Conservation (phyloP, 2,888 invertebrate species). For the Cheilosia vernalis region DNA sequence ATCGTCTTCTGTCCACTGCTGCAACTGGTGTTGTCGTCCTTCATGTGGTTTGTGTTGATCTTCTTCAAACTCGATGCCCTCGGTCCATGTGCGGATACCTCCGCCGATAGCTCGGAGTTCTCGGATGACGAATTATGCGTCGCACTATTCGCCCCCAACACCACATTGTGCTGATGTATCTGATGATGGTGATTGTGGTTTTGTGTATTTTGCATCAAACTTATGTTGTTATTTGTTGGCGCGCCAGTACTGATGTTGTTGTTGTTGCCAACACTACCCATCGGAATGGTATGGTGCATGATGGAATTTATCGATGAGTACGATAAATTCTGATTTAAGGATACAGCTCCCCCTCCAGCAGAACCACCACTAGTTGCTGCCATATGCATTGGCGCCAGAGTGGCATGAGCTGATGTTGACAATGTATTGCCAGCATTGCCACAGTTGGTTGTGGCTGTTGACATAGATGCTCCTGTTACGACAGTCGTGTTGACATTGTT, state of each 20-base stretch:
- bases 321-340: constrained; percentile 67
- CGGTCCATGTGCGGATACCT: constrained; percentile 73
- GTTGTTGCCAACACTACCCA: constrained; percentile 42
- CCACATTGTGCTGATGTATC: constrained; percentile 64
- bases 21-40: constrained; percentile 76
- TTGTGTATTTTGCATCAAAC: constrained; percentile 42
- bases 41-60: constrained; percentile 76
- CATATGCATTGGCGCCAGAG: constrained; percentile 43
- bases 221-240: constrained; percentile 52
- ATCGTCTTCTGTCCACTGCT: constrained; percentile 81
- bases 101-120: constrained; percentile 82
- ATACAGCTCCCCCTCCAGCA: constrained; percentile 39
- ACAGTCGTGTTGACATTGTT: constrained; percentile 79
- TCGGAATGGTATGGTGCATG: constrained; percentile 51
- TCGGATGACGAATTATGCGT: constrained; percentile 82
- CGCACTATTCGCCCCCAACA: constrained; percentile 73
- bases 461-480: constrained; percentile 59
- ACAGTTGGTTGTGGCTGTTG: constrained; percentile 58
- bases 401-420: constrained; percentile 54
- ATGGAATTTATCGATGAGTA: constrained; percentile 71
- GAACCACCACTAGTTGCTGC: constrained; percentile 44
- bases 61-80: constrained; percentile 80
- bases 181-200: constrained; percentile 64
- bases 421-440: constrained; percentile 52
- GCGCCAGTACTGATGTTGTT: constrained; percentile 20